Conservation (phyloP, 2,888 invertebrate genomes). For the Drosophila diplacantha region DNA sequence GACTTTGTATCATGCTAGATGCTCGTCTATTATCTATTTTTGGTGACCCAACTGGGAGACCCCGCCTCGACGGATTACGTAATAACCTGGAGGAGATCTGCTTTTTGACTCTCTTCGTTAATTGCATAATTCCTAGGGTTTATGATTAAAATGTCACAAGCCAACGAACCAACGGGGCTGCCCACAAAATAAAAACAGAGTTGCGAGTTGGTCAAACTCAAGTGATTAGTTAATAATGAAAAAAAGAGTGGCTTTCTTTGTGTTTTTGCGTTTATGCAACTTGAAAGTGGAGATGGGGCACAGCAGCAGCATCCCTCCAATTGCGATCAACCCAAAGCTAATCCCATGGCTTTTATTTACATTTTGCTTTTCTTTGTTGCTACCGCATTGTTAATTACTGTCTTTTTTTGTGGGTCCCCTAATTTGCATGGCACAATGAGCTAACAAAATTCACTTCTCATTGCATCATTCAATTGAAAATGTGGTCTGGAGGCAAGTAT, state of each 20-base stretch:
- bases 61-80: conserved; percentile 26
- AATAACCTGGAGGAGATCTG: conserved; percentile 28
- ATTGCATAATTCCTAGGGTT: conserved; percentile 57
- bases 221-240: conserved; percentile 60
- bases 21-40: conserved; percentile 58
- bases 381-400: conserved; percentile 29
- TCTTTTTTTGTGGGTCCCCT: conserved; percentile 20
- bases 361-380: conserved; percentile 19
- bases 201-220: conserved; percentile 41
- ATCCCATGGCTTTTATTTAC: conserved; percentile 17
- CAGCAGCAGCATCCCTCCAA: conserved; percentile 27
- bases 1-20: conserved; percentile 62
- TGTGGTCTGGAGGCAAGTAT: conserved; percentile 6
- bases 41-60: conserved; percentile 39
- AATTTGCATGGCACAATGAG: conserved; percentile 34
- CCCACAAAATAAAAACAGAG: conserved; percentile 20
- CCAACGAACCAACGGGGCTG: conserved; percentile 54
- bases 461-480: conserved; percentile 31
- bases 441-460: conserved; percentile 26
- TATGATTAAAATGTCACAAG: conserved; percentile 68
- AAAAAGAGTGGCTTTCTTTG: conserved; percentile 35
- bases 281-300: conserved; percentile 17
- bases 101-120: conserved; percentile 39
- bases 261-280: conserved; percentile 32
- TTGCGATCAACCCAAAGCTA: conserved; percentile 32